Base-by-base conservation (phyloP, 2,888 invertebrate species). In the Alcis repandata region DNA sequence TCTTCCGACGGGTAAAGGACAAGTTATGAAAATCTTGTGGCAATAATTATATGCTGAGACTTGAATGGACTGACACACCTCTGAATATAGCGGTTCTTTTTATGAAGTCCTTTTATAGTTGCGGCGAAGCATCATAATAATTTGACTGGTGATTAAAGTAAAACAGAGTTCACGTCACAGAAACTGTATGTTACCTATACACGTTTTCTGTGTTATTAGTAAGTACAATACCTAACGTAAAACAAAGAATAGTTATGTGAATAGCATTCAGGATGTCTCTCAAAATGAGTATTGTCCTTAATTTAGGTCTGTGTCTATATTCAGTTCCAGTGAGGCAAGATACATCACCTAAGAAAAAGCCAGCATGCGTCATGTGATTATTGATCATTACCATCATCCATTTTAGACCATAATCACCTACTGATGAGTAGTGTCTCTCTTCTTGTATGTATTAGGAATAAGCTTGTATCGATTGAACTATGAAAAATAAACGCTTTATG, bases 1-100 rank as follows among this genome's bases (percentile, higher is more conserved):
- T 90, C 87, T 86, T 85, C 85, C 85, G 86, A 86, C 80, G 78
- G 83, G 62, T 54, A 46, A 65, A 68, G 59, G 68, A 69, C 68
- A 78, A 79, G 84, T 88, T 91, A 91, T 90, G 88, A 88, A 89
- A 89, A 87, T 88, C 89, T 88, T 83, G 85, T 79, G 80, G 80
- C 79, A 80, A 81, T 92, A 91, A 91, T 92, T 90, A 89, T 82
- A 88, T 70, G 79, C 83, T 79, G 75, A 76, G 70, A 56, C 65
- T 52, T 69, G 51, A 61, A 65, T 56, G 71, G 36, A 43, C 62
- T 72, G 69, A 64, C 62, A 67, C 66, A 41, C 69, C 64, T 41
- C 70, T 62, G 79, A 80, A 81, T 46, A 75, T 75, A 80, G 81
- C 78, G 75, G 80, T 76, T 58, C 63, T 67, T 59, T 27, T 61